Percentiles rank a stretch among this genome's conserved stretches.
phyloP scores from a whole-genome alignment of 2,888 invertebrate species.

The Lasioglossum leucozonium region DNA sequence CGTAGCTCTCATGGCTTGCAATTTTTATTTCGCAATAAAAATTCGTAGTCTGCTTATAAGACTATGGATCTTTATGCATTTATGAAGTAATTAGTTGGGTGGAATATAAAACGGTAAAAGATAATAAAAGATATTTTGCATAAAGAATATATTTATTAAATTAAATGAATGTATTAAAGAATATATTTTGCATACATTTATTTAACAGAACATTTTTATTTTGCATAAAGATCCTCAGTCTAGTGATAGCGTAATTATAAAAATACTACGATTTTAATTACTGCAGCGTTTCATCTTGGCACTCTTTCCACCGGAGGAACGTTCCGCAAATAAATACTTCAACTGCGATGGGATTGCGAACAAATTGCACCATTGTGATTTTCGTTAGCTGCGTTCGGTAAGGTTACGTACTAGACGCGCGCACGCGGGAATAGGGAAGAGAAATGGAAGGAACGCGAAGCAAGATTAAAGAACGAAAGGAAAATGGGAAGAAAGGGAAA shows the following conservation, averaged over 20 bases:
- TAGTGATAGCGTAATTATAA: neutral
- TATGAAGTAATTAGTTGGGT: too few species aligned
- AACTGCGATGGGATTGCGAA: conserved; percentile 4
- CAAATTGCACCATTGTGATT: conserved; percentile 33
- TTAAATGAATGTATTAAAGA: too few species aligned
- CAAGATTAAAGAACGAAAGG: neutral
- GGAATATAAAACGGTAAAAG: too few species aligned
- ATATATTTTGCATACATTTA: too few species aligned
- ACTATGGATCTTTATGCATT: too few species aligned
- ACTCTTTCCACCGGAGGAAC: neutral
- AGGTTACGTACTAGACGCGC: neutral
- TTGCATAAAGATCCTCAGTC: neutral
- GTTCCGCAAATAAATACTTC: neutral
- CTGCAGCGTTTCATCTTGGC: neutral
- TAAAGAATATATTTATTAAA: too few species aligned
- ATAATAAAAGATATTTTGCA: too few species aligned
- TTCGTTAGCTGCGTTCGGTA: conserved; percentile 23
- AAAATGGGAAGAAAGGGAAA: neutral
- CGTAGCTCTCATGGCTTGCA: neutral
- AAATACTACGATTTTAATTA: neutral
- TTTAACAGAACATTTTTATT: too few species aligned
- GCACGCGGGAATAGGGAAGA: neutral
- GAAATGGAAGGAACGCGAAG: conserved; percentile 1
- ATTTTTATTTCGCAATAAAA: too few species aligned
- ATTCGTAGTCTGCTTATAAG: too few species aligned